Evolutionary conservation across 2,797 vertebrate species (phyloP), one percentile per base, ranked within the genome.

Genomic region (Sphaeramia orbicularis): DNA sequence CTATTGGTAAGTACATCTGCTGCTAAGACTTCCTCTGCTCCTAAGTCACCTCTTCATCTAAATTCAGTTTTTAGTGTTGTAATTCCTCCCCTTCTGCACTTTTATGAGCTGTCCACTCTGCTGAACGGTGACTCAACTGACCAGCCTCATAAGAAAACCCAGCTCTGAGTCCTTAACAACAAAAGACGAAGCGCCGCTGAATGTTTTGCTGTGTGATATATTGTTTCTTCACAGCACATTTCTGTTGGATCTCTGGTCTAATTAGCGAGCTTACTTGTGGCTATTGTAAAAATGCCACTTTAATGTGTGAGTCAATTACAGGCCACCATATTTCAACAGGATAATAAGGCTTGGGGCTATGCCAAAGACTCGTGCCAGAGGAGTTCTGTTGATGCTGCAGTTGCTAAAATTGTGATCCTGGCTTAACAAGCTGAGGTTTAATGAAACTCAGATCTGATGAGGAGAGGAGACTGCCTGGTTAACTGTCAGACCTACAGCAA

Each of bases 301-400:
- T 74, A 84, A 81, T 64, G 55, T 53, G 62, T 10, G 64, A 76
- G 70, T 84, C 71, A 73, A 86, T 87, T 86, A 72, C 41, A 63
- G 81, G 61, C 50, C 54, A 47, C 36, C 52, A 30, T 78, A 63
- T 66, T 81, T 84, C 71, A 80, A 53, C 11, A 14, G 48, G 59
- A 65, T 72, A 75, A 80, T 72, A 69, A 69, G 53, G 61, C 40
- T 52, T 63, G 70, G 58, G 9, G 48, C 57, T 8, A 32, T 24
- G 69, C 66, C 78, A 81, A 41, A 63, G 54, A 57, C 44, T 11
- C 12, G 30, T 1, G 36, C 68, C 14, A 10, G 19, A 62, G 35
- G 38, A 74, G 51, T 55, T 66, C 27, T 65, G 54, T 64, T 56
- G 47, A 70, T 59, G 69, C 59, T 45, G 65, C 66, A 54, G 16